These are phyloP conservation scores for Genyomyrus donnyi DNA, from an alignment of 2,113 vertebrate species.

Conservation along the genomic window DNA sequence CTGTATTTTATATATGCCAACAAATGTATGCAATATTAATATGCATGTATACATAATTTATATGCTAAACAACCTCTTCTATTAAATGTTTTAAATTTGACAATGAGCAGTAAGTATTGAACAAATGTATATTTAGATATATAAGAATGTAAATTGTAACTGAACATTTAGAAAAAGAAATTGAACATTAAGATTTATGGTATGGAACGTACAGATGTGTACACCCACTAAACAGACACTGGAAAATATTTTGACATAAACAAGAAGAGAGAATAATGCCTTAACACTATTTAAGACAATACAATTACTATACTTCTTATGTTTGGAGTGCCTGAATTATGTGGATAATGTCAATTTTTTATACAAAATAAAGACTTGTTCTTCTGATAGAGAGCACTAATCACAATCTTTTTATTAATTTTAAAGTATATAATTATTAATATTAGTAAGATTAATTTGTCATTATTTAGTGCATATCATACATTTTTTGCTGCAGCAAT, in stretches of 20 bases:
- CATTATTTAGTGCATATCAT: background rate
- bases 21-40: background rate
- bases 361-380: background rate
- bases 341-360: background rate
- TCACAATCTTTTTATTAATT: background rate
- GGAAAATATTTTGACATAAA: background rate
- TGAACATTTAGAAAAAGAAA: background rate
- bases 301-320: background rate
- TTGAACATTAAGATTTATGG: background rate
- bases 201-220: background rate
- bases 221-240: background rate
- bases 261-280: background rate
- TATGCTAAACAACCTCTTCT: background rate
- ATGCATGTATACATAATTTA: background rate
- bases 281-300: background rate
- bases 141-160: background rate
- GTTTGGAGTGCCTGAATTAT: background rate
- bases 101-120: background rate
- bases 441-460: background rate
- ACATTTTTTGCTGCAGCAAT: background rate
- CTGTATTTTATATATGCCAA: constrained; percentile 1
- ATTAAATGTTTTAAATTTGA: background rate
- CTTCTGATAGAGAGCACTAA: background rate
- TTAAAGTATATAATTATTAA: background rate
- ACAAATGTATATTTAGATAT: background rate